Evolutionary conservation across 2,888 invertebrate species (phyloP), one percentile per base, ranked within the genome.

Genomic region (Drosophila subsilvestris): DNA sequence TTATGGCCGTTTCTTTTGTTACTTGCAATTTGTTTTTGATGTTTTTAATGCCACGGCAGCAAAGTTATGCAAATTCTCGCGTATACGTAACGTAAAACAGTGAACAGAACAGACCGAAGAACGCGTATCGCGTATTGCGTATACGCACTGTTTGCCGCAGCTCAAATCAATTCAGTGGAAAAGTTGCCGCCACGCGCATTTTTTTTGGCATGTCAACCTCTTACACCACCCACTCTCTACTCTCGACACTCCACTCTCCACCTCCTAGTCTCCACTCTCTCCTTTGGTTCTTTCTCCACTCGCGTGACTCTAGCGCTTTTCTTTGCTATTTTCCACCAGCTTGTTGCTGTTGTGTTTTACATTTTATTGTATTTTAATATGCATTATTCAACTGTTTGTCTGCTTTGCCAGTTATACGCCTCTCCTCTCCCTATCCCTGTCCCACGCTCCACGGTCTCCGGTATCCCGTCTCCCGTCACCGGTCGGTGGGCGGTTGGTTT

Each of bases 281-380:
- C 32, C n/a, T n/a, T n/a, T n/a, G n/a, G n/a, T 29, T 8, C 29
- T 32, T 4, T 29, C 32, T 37, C 12, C 32, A 37, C 37, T 37
- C 14, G 37, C 37, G 37, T 37, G 37, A 7, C 37, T 37, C n/a
- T 37, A 37, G 37, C 14, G 37, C 14, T 37, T 7, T 37, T 37
- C n/a, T 1, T 37, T 37, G 37, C 37, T 37, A n/a, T 37, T n/a
- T 37, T 37, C 7, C 37, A 37, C n/a, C 37, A 37, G 22, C 37
- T 50, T 62, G 72, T 54, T 75, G 37, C 14, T 54, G 57, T 74
- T 58, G 74, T 76, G 79, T 75, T 84, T 86, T 78, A 84, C 87
- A 84, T 88, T 88, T 88, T 84, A 86, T 83, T 83, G 72, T 88
- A 71, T 86, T 88, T 83, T 80, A 88, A 88, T 88, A 84, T 88